Conservation (phyloP, 2,113 vertebrate species). For the Gasterosteus aculeatus region DNA sequence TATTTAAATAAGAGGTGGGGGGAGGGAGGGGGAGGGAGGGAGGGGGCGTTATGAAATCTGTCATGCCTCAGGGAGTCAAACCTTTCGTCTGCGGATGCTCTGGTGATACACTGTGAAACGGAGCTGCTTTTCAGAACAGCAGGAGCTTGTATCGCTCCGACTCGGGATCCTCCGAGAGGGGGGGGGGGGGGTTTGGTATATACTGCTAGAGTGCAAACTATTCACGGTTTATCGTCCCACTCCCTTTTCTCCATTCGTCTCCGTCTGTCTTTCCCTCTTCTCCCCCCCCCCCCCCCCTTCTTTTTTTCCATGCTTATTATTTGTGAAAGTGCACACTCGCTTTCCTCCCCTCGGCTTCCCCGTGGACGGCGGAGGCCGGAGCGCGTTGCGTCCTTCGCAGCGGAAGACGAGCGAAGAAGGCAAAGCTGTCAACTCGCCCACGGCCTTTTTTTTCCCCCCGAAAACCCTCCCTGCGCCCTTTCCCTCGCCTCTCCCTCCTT, state of each 20-base stretch:
- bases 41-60: slow-evolving; percentile 9
- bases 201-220: slow-evolving; percentile 1
- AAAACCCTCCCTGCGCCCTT: slow-evolving; percentile 8
- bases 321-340: not conserved
- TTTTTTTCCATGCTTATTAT: not conserved
- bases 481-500: not conserved
- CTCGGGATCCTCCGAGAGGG: not conserved
- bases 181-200: not conserved
- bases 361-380: slow-evolving; percentile 24
- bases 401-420: not conserved
- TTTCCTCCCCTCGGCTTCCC: slow-evolving; percentile 18
- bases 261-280: not conserved
- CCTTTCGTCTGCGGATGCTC: slow-evolving; percentile 25
- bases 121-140: slow-evolving; percentile 21
- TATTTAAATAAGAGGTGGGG: slow-evolving; percentile 10
- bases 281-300: not conserved
- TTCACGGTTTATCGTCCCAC: not conserved
- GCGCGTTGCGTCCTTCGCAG: slow-evolving; percentile 54
- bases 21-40: too few species aligned
- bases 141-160: not conserved
- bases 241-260: not conserved
- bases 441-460: not conserved
- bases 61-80: slow-evolving; percentile 2
- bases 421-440: slow-evolving; percentile 20
- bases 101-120: slow-evolving; percentile 18